Conservation (phyloP, 2,113 vertebrate genomes). For the Pseudorhombus dupliciocellatus region DNA sequence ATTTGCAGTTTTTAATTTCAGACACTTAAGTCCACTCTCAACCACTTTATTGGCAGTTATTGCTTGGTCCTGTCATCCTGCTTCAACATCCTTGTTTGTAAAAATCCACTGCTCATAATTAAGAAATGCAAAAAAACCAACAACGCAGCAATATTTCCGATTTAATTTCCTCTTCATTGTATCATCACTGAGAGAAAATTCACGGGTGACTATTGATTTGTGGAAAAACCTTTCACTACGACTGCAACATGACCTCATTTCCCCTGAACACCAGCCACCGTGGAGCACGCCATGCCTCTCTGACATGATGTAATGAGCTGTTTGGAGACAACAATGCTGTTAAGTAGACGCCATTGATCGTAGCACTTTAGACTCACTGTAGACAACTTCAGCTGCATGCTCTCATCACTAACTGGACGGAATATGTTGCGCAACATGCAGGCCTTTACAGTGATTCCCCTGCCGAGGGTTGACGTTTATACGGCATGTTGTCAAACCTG, state of each 20-base stretch:
- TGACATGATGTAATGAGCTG: slow-evolving; percentile 42
- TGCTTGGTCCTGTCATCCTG: too few species aligned
- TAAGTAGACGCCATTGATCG: slow-evolving; percentile 57
- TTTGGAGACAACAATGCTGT: slow-evolving; percentile 55
- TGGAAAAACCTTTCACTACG: slow-evolving; percentile 7
- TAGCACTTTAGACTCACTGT: slow-evolving; percentile 3
- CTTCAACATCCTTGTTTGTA: too few species aligned
- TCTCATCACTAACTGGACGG: not conserved
- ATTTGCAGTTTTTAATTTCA: too few species aligned
- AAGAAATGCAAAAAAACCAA: not conserved
- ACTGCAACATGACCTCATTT: slow-evolving; percentile 50
- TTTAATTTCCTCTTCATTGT: slow-evolving; percentile 13
- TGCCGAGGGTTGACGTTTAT: not conserved
- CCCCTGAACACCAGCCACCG: slow-evolving; percentile 16
- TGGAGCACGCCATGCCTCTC: slow-evolving; percentile 1
- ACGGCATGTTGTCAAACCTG: not conserved
- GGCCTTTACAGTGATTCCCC: not conserved
- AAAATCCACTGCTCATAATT: not conserved
- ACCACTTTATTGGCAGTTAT: too few species aligned
- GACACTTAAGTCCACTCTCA: too few species aligned
- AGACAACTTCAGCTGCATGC: not conserved
- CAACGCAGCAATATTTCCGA: not conserved
- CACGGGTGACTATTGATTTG: slow-evolving; percentile 32
- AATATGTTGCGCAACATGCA: not conserved
- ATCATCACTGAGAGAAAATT: slow-evolving; percentile 10